A percentile compares a stretch with the other conserved stretches of the same genome.
These are phyloP conservation scores for Eurytoma adleriae DNA, from an alignment of 2,888 invertebrate species.

Conservation along the genomic window DNA sequence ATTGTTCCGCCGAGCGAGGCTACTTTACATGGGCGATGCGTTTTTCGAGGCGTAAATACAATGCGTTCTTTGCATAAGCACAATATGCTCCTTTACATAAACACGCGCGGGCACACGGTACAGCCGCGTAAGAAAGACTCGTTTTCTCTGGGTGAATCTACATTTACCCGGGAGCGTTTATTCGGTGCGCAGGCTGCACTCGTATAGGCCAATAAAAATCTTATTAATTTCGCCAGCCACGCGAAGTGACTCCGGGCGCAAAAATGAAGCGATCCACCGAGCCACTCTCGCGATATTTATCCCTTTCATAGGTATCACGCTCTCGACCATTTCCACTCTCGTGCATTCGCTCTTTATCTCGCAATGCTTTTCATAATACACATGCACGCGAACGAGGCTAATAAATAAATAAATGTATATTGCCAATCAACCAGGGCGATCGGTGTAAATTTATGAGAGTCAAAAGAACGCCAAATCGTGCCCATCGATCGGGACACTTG, in stretches of 20 bases:
- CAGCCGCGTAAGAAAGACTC: conserved; percentile 19
- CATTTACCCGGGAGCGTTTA: conserved; percentile 28
- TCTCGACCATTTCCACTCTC: too few species aligned
- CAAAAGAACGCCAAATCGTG: not conserved
- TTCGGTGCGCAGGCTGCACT: conserved; percentile 12
- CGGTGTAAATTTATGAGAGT: conserved; percentile 31
- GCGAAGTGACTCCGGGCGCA: not conserved
- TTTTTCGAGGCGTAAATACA: conserved; percentile 54
- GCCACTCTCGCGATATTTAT: not conserved
- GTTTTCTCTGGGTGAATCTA: conserved; percentile 39
- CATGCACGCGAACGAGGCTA: not conserved
- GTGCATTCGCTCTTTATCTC: not conserved
- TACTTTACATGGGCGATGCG: conserved; percentile 44
- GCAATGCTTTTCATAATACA: not conserved
- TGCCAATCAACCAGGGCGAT: not conserved
- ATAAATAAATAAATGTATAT: conserved; percentile 35
- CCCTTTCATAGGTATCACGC: too few species aligned
- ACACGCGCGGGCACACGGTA: conserved; percentile 14
- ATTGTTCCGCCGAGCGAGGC: conserved; percentile 17
- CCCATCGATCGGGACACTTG: not conserved
- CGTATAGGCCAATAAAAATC: conserved; percentile 32
- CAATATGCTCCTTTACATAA: conserved; percentile 57
- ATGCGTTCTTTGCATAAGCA: conserved; percentile 61
- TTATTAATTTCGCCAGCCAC: conserved; percentile 35
- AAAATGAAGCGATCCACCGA: not conserved